Conservation (phyloP, 1,140 invertebrate species). For the Caenorhabditis briggsae region DNA sequence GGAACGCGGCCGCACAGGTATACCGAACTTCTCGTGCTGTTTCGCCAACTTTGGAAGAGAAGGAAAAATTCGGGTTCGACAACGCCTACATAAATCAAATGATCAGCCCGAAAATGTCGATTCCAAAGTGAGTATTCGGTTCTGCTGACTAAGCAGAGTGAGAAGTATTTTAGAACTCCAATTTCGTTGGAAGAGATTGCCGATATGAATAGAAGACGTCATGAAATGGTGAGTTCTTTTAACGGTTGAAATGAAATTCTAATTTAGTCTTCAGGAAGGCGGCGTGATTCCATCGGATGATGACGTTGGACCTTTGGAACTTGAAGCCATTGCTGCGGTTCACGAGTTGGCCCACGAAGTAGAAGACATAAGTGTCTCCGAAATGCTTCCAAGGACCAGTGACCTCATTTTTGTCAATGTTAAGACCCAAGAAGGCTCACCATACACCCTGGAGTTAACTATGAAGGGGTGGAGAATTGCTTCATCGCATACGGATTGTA, state of each 20-base stretch:
- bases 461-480: constrained; percentile 77
- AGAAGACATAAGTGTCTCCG: constrained; percentile 73
- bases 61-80: constrained; percentile 48
- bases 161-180: constrained; percentile 71
- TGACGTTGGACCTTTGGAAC: constrained; percentile 70
- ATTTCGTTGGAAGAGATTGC: constrained; percentile 76
- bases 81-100: constrained; percentile 38
- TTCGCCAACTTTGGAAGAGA: constrained; percentile 67
- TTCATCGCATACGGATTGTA: constrained; percentile 73
- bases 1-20: constrained; percentile 75
- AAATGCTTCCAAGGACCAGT: constrained; percentile 73
- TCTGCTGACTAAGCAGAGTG: too few species aligned
- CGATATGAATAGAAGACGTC: constrained; percentile 68
- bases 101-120: constrained; percentile 40
- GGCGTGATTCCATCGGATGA: constrained; percentile 35
- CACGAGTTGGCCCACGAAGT: constrained; percentile 73
- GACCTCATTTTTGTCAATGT: constrained; percentile 77
- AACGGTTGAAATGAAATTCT: background rate
- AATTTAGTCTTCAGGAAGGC: constrained; percentile 56
- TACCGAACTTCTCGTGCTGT: constrained; percentile 76
- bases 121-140: constrained; percentile 19
- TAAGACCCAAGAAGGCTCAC: constrained; percentile 74
- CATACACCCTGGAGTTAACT: constrained; percentile 75
- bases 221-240: constrained; percentile 55
- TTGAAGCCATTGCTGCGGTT: constrained; percentile 77